A percentile compares a stretch with the other conserved stretches of the same genome.
phyloP scores from a whole-genome alignment of 2,113 vertebrate genomes.

The Murina feae region DNA sequence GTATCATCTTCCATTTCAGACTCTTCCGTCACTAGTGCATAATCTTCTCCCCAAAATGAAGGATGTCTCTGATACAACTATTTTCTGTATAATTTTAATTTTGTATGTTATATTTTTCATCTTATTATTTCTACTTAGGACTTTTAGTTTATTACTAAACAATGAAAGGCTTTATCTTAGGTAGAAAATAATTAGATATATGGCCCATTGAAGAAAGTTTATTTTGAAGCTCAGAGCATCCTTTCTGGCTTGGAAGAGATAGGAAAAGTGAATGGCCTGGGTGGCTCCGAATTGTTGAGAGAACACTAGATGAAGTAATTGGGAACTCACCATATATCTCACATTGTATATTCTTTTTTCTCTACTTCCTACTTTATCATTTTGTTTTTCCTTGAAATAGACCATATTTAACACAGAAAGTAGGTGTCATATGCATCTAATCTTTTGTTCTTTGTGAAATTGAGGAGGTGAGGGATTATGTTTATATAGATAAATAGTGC shows the following conservation, averaged over 20 bases:
- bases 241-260: background rate
- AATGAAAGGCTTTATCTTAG: slow-evolving; percentile 6
- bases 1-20: background rate
- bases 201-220: background rate
- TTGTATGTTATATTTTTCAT: background rate
- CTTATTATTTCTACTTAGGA: background rate
- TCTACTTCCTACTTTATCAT: background rate
- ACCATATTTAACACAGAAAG: background rate
- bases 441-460: background rate
- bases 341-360: slow-evolving; percentile 9
- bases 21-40: background rate
- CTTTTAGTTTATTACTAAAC: background rate
- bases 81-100: slow-evolving; percentile 30
- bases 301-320: background rate
- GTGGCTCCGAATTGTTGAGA: background rate
- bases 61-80: background rate
- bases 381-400: background rate
- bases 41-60: background rate
- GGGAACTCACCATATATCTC: background rate
- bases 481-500: background rate
- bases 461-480: background rate
- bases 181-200: background rate
- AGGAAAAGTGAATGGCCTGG: background rate
- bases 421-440: background rate
- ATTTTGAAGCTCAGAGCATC: slow-evolving; percentile 5